phyloP scores from a whole-genome alignment of 2,797 vertebrate species.

The Epinephelus awoara region DNA sequence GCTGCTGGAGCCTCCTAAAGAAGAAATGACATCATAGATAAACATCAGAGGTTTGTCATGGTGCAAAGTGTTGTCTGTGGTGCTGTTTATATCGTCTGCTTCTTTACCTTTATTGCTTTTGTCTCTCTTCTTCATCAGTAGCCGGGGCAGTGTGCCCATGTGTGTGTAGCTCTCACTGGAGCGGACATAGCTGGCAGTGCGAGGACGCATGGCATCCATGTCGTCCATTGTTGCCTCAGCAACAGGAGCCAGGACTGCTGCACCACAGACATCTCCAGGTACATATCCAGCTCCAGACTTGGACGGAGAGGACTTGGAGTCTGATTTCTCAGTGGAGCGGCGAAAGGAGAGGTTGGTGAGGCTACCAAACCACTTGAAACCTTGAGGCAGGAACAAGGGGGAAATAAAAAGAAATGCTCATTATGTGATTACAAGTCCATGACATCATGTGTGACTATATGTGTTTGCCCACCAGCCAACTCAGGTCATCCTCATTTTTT shows the following conservation, averaged over 20 bases:
- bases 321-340: slow-evolving; percentile 75
- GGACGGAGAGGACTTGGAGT: slow-evolving; percentile 46
- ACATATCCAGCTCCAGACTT: slow-evolving; percentile 11
- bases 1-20: slow-evolving; percentile 38
- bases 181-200: slow-evolving; percentile 87
- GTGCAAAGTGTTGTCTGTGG: neutral
- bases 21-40: neutral
- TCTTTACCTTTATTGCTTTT: slow-evolving; percentile 70
- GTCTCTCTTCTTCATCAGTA: slow-evolving; percentile 69
- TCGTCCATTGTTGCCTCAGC: slow-evolving; percentile 86
- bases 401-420: neutral
- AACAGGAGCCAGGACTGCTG: slow-evolving; percentile 18
- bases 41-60: neutral
- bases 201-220: slow-evolving; percentile 83
- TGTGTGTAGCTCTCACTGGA: slow-evolving; percentile 94
- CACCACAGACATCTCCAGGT: slow-evolving; percentile 9
- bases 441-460: neutral
- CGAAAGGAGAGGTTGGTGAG: slow-evolving; percentile 90
- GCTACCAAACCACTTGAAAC: slow-evolving; percentile 93
- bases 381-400: slow-evolving; percentile 72
- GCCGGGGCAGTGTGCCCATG: slow-evolving; percentile 94
- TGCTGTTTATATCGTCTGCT: neutral
- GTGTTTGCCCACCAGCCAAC: neutral
- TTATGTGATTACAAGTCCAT: neutral
- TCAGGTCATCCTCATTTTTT: neutral